A percentile compares a stretch with the other conserved stretches of the same genome.
Conservation (phyloP, 2,888 invertebrate genomes). For the Nasonia oneida region DNA sequence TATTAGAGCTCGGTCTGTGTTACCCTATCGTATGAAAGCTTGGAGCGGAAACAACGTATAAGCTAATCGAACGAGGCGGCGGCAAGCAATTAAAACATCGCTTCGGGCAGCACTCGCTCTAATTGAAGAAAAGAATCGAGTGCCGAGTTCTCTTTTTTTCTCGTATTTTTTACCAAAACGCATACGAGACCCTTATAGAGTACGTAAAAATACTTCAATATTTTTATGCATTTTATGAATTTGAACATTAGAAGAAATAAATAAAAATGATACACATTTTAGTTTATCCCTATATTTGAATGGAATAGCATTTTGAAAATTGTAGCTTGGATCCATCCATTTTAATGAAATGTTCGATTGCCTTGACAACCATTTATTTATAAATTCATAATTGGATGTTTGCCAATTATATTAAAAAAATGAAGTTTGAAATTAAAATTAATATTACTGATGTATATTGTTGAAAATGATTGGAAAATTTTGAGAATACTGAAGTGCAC, state of each 20-base stretch:
- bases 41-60: neutral
- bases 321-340: neutral
- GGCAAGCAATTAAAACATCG: constrained; percentile 30
- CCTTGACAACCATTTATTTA: neutral
- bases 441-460: constrained; percentile 14
- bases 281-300: too few relatives aligned
- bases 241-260: too few relatives aligned
- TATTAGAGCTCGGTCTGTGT: neutral
- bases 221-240: too few relatives aligned
- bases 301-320: too few relatives aligned
- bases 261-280: too few relatives aligned
- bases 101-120: neutral
- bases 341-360: neutral
- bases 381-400: neutral
- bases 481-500: neutral
- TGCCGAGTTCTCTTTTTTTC: neutral
- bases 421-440: neutral
- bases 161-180: too few relatives aligned
- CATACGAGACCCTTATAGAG: too few relatives aligned
- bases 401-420: neutral
- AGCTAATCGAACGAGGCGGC: constrained; percentile 28
- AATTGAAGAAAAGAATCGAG: constrained; percentile 38
- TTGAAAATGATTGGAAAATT: neutral
- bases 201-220: constrained; percentile 3
- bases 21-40: too few relatives aligned